Base-by-base conservation (phyloP, 2,888 invertebrate genomes). In the Macroteleia sp. region DNA sequence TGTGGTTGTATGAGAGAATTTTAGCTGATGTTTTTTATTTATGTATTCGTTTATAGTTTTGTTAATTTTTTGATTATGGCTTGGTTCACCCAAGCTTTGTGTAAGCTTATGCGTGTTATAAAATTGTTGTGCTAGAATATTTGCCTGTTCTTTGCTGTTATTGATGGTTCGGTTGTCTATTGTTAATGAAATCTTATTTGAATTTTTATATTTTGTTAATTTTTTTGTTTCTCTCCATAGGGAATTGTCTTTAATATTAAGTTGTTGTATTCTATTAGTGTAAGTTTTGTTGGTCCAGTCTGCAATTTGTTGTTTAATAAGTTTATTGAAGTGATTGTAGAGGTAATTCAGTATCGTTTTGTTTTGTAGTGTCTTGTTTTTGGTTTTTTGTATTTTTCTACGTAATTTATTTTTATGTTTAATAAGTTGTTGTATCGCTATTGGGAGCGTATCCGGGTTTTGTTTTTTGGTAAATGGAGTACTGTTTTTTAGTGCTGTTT, bases 141-240 rank as follows among this genome's bases (percentile, higher is more conserved):
- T 25, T 25, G 25, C 25, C 25, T 25, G 25, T 6, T 25, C 25
- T 25, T 25, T 25, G 3, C 3, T 3, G 14, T 36, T 14, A 36
- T 14, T 36, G 14, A 36, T 16, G 6, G n/a, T n/a, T n/a, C n/a
- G n/a, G n/a, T n/a, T n/a, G n/a, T n/a, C n/a, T n/a, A n/a, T n/a
- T n/a, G n/a, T n/a, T n/a, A n/a, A n/a, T n/a, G n/a, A n/a, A 14
- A 14, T 14, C 16, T n/a, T 48, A 14, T 28, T 30, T 16, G 28
- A 17, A 17, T 48, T 48, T 30, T 30, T 42, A 17, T 48, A 30
- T 48, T 48, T 30, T 10, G 16, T 30, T 22, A 48, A 17, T 48
- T 10, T 16, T 48, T 48, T 48, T 3, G 48, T 48, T 30, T 30
- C 12, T 17, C n/a, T 17, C 17, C 10, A 50, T 19, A 50, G 17